Conservation (phyloP, 1,140 invertebrate genomes). For the Holcopasites calliopsidis region DNA sequence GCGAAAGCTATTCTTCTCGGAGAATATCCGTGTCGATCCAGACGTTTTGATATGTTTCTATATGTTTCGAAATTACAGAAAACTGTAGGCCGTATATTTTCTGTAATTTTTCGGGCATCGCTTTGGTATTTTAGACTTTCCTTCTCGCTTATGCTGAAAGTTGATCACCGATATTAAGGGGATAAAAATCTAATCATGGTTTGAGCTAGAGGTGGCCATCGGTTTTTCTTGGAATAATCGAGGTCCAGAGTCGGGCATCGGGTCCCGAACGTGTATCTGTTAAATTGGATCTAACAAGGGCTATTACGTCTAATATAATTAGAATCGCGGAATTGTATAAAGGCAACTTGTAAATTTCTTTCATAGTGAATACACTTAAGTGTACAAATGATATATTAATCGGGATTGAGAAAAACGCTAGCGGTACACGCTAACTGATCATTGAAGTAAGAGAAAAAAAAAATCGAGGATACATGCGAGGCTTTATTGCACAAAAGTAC, state of each 20-base stretch:
- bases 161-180: neutral
- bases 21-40: constrained; percentile 5
- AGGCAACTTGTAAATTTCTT: constrained; percentile 61
- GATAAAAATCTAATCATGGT: neutral
- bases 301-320: constrained; percentile 50
- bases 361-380: constrained; percentile 52
- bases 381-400: constrained; percentile 62
- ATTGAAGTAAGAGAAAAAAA: constrained; percentile 41
- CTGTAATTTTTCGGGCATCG: constrained; percentile 12
- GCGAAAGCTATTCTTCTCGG: neutral
- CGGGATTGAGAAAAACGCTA: constrained; percentile 19
- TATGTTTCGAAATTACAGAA: constrained; percentile 23
- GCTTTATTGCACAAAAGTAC: constrained; percentile 76
- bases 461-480: constrained; percentile 58
- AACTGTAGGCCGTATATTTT: constrained; percentile 29
- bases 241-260: neutral
- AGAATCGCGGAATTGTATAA: constrained; percentile 55
- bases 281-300: constrained; percentile 23
- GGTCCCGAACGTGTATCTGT: neutral
- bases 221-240: too few species aligned
- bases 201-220: too few species aligned
- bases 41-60: constrained; percentile 38
- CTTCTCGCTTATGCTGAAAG: neutral
- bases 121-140: constrained; percentile 9
- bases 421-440: neutral